Evolutionary conservation across 2,113 vertebrate species (phyloP).

Genomic region (Phaethon lepturus): DNA sequence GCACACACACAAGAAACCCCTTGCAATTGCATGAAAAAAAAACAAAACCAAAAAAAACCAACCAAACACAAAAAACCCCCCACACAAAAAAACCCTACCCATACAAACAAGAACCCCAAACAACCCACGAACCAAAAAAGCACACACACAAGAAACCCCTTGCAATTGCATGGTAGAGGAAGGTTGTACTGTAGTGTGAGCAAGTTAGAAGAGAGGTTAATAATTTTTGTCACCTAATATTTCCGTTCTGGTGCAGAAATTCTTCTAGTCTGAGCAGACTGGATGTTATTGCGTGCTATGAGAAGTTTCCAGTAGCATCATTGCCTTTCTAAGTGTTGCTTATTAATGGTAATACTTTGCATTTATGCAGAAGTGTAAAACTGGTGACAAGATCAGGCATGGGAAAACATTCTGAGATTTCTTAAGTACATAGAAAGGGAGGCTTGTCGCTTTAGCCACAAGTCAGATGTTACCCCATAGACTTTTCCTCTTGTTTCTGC

Average conservation of each 20-base stretch:
- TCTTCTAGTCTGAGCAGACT: not conserved
- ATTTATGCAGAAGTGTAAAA: not conserved
- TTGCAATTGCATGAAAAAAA: no score
- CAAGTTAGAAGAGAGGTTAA: not conserved
- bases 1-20: no score
- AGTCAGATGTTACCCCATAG: not conserved
- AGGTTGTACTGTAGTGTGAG: not conserved
- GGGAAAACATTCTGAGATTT: not conserved
- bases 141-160: no score
- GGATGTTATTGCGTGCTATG: not conserved
- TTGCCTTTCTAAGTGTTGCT: not conserved
- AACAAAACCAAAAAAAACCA: no score
- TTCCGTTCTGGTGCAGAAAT: not conserved
- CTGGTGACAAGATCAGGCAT: not conserved
- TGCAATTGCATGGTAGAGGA: not conserved
- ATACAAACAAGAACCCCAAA: no score
- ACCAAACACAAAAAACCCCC: no score
- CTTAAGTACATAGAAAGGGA: rapidly evolving
- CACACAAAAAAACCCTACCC: no score
- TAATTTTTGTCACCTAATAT: not conserved
- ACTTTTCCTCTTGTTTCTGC: not conserved
- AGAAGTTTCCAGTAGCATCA: not conserved
- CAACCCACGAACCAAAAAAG: no score
- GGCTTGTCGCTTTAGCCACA: not conserved
- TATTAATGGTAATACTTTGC: not conserved